These are phyloP conservation scores for Pemphredon lugubris DNA, from an alignment of 2,888 invertebrate genomes.

Conservation along the genomic window DNA sequence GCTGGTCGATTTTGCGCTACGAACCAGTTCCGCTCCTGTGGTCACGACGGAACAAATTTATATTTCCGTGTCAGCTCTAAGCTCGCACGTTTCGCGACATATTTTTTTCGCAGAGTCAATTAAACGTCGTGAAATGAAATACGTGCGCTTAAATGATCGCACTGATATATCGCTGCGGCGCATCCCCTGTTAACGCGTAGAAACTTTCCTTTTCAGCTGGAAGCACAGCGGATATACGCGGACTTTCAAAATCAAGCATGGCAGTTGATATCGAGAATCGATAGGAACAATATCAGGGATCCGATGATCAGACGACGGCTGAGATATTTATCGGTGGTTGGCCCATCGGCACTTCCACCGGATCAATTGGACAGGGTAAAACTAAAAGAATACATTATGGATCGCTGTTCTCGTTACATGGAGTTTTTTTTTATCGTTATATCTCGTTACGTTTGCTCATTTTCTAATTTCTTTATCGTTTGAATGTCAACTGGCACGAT, in stretches of 20 bases:
- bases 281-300: slow-evolving; percentile 86
- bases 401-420: neutral
- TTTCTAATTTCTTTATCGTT: neutral
- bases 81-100: neutral
- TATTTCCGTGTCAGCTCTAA: neutral
- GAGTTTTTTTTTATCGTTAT: neutral
- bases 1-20: slow-evolving; percentile 39
- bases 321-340: slow-evolving; percentile 89
- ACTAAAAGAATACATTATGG: neutral
- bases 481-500: neutral
- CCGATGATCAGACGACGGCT: slow-evolving; percentile 88
- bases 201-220: slow-evolving; percentile 84
- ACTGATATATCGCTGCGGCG: no score
- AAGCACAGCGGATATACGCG: slow-evolving; percentile 91
- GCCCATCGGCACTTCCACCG: slow-evolving; percentile 91
- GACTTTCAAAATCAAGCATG: slow-evolving; percentile 91
- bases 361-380: slow-evolving; percentile 91
- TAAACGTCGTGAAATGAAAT: no score
- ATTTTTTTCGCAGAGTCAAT: neutral
- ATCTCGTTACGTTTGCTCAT: no score
- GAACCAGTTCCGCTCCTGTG: slow-evolving; percentile 40
- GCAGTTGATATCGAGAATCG: slow-evolving; percentile 88
- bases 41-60: slow-evolving; percentile 12
- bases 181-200: no score
- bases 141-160: no score